Base-by-base conservation (phyloP, 1,140 invertebrate genomes). In the Venustaconcha ellipsiformis region DNA sequence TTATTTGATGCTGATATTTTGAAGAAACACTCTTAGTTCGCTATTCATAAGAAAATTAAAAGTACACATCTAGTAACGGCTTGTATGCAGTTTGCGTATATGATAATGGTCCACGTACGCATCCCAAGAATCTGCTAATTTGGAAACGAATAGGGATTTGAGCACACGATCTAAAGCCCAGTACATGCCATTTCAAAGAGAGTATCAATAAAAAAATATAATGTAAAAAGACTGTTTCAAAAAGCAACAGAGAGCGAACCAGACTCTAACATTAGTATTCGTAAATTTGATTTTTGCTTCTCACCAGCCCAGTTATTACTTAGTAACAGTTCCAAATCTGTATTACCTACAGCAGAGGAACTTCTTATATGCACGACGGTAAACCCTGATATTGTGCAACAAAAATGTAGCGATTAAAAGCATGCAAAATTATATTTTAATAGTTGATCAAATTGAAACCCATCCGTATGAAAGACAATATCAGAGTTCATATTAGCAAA, bases 1-100 rank as follows among this genome's bases (percentile, higher is more conserved):
- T 82, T 69, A 37, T 79, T 81, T 69, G 79, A 82, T 60, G 68
- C 81, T 56, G 69, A 70, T 18, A 59, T 69, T 17, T 66, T 82
- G 2, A 17, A 23, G 3, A 70, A 70, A 59, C n/a, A 78, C 77
- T 14, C 26, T 15, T 15, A 67, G 66, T 48, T 48, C 48, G 30
- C 56, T 48, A 14, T 56, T 67, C 8, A 30, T 67, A 1, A 1
- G 66, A 14, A 67, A 56, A 67, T 48, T 67, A 26, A 67, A 67
- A 56, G 48, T 48, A 37, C 14, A 30, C 18, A 3, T 67, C 66
- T 15, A 30, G n/a, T 18, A 18, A 67, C 0, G 66, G 66, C 20
- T 56, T 67, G 3, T 48, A 26, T 13, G 20, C 55, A 30, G n/a
- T 26, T 14, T 18, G 30, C 13, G 8, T 67, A 14, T 6, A 17